Conservation (phyloP, 2,888 invertebrate genomes). For the Bibio marci region DNA sequence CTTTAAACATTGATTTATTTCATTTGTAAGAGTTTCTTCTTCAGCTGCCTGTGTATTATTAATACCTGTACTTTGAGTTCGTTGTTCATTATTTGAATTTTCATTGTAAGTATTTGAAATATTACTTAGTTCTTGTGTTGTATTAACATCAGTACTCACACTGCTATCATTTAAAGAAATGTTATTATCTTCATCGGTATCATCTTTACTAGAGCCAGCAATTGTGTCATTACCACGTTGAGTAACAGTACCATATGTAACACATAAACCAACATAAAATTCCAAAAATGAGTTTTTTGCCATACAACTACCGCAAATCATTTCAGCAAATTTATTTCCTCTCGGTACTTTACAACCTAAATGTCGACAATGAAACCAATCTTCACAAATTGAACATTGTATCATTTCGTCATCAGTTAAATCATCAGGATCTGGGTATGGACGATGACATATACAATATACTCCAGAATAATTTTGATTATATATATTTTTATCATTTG, state of each 20-base stretch:
- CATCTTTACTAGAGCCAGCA: constrained; percentile 6
- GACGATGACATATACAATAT: constrained; percentile 81
- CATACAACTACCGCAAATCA: constrained; percentile 69
- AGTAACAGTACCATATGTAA: neutral
- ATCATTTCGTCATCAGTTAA: constrained; percentile 79
- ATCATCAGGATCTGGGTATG: constrained; percentile 87
- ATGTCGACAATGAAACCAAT: constrained; percentile 87
- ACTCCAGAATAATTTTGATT: constrained; percentile 89
- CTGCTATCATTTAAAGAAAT: neutral
- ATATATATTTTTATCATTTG: constrained; percentile 59
- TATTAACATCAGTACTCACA: no score
- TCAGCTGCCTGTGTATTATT: constrained; percentile 9
- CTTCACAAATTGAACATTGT: constrained; percentile 92
- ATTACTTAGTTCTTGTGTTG: no score
- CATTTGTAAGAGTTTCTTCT: constrained; percentile 18
- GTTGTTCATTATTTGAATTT: no score
- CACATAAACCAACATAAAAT: constrained; percentile 39
- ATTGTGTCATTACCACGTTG: constrained; percentile 6
- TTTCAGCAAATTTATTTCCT: constrained; percentile 52
- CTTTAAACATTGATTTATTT: constrained; percentile 20
- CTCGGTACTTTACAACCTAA: constrained; percentile 41
- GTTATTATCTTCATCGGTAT: constrained; percentile 2
- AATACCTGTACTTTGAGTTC: constrained; percentile 8
- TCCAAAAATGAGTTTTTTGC: constrained; percentile 55
- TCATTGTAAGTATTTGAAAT: no score